Evolutionary conservation across 1,140 invertebrate species (phyloP), one percentile per base, ranked within the genome.

Genomic region (Teleopsis dalmanni): DNA sequence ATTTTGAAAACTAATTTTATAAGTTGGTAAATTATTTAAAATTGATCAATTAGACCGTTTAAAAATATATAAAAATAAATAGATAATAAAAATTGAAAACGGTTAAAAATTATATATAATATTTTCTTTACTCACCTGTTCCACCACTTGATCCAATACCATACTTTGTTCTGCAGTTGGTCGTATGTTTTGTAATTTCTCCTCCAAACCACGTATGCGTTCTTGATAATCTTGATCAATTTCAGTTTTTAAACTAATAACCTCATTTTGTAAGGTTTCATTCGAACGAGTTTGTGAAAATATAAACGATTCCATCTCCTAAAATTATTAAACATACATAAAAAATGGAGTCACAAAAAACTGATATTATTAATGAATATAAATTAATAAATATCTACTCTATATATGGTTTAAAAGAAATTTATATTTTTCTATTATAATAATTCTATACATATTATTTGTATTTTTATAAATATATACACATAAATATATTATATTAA

Each of bases 151-250:
- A 22, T 51, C 57, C 7, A 70, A 50, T 3, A 63, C 36, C 9
- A 54, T 22, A 11, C 59, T 57, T 16, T 81, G 71, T 51, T 82
- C 81, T 0, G 70, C 70, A 10, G 72, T 74, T 1, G 81, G 57
- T 31, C 78, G 70, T 14, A 79, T 72, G 36, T 75, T 76, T 34
- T 75, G 73, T 10, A 83, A 54, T 51, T 82, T 80, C 37, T 79
- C 75, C 55, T 81, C 76, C 37, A 81, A 52, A 42, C 74, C 62
- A 21, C 55, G 66, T 11, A 81, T 78, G 25, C 77, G 74, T 19
- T 74, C 70, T 27, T 74, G 74, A 23, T 78, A 74, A 35, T 64
- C 62, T 34, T 72, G 72, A 31, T 75, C 75, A 10, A 72, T 72
- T 33, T 72, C 72, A 16, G 72, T 68, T 54, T 76, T 77, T 0